phyloP scores from a whole-genome alignment of 1,140 invertebrate genomes.

The Metaphire vulgaris region DNA sequence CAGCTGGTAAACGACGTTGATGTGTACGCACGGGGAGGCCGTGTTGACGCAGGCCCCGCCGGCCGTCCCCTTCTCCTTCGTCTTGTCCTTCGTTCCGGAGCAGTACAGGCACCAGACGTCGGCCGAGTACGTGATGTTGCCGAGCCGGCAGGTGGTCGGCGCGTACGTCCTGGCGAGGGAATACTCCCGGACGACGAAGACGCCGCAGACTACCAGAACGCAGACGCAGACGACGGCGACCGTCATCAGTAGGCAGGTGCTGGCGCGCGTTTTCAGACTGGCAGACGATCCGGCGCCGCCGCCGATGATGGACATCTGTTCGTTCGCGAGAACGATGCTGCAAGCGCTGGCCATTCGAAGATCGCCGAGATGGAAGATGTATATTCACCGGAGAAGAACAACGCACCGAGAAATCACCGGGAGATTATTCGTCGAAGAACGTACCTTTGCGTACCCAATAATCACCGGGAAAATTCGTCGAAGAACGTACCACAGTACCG shows the following conservation, averaged over 20 bases:
- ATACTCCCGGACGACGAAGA: slow-evolving; percentile 27
- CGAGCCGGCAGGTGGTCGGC: slow-evolving; percentile 16
- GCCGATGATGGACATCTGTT: not conserved
- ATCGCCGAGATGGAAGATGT: no score
- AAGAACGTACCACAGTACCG: no score
- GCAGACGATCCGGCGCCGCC: not conserved
- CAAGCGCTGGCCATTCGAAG: slow-evolving; percentile 10
- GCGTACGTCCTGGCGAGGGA: slow-evolving; percentile 14
- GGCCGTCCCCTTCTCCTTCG: slow-evolving; percentile 17
- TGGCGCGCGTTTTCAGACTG: slow-evolving; percentile 16
- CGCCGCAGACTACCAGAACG: slow-evolving; percentile 26
- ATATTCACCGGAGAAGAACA: not conserved
- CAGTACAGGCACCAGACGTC: slow-evolving; percentile 12
- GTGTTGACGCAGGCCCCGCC: slow-evolving; percentile 6
- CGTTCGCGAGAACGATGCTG: slow-evolving; percentile 5
- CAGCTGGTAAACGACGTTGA: slow-evolving; percentile 17
- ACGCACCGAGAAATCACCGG: not conserved
- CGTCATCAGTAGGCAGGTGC: slow-evolving; percentile 27
- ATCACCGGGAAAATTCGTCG: no score
- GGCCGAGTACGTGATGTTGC: slow-evolving; percentile 26
- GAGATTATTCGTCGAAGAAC: not conserved
- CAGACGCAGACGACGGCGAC: slow-evolving; percentile 19
- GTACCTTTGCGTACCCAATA: no score
- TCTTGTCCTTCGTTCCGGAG: slow-evolving; percentile 15
- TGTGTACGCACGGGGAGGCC: slow-evolving; percentile 19